Evolutionary conservation across 2,797 vertebrate species (phyloP), one percentile per base, ranked within the genome.

Genomic region (Cyprinella venusta): DNA sequence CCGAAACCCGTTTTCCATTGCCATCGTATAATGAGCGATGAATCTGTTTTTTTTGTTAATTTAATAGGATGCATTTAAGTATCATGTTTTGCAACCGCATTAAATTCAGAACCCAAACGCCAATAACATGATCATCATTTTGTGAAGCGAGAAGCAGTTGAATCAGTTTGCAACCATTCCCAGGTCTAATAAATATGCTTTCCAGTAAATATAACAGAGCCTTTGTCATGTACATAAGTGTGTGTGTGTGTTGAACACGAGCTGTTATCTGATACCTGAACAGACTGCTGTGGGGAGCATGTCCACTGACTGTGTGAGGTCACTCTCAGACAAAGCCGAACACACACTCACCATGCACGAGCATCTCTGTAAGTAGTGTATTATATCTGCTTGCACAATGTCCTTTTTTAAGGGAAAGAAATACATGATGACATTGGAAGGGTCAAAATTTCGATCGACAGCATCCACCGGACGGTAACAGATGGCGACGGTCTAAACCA

Each of bases 271-370:
- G 86, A 89, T 85, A 85, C 75, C 67, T 81, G 86, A 85, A 79
- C 87, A 89, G 81, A 87, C 86, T 79, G 80, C 56, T 82, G 40
- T 54, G 30, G 26, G 76, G 76, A 92, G 90, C 88, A 96, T 95
- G 95, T 95, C 95, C 86, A 95, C 94, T 78, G 92, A 94, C 90
- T 94, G 88, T 87, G 92, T 94, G 90, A 93, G 93, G 88, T 87
- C 90, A 85, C 84, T 94, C 68, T 89, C 92, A 84, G 94, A 96
- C 89, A 92, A 91, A 88, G 88, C 94, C 33, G 94, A 96, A 61
- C 94, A 95, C 90, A 93, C 93, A 86, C 86, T 93, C 87, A 94
- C 93, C 86, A 93, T 91, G 86, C 89, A 88, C 21, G 92, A 95
- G 54, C 87, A 91, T 76, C 90, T 59, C 5, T 92, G 92, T 87